Base-by-base conservation (phyloP, 2,888 invertebrate genomes). In the Pteria penguin region DNA sequence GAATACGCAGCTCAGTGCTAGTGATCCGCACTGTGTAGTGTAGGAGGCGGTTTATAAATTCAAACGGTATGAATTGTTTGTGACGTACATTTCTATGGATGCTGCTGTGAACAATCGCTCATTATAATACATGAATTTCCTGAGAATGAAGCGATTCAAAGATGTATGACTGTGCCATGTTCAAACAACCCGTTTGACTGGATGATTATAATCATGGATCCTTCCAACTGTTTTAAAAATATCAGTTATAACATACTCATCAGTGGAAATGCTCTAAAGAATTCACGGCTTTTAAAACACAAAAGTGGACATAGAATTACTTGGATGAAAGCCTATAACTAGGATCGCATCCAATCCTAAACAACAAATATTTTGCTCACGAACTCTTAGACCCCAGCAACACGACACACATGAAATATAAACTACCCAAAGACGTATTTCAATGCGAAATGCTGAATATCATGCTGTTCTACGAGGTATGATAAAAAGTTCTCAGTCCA, bases 41-140 rank as follows among this genome's bases (percentile, higher is more conserved):
- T 78, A 75, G 80, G 54, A 71, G 52, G 80, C 80, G 24, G 75
- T 80, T 1, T 72, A 72, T 54, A 36, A 60, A 63, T 36, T 78
- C 0, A 45, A 66, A 31, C 63, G 70, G 57, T 78, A 55, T 73
- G 73, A 72, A 4, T 80, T 80, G 33, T 57, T 29, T 26, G 26
- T 54, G 22, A 4, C 69, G 2, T 78, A 71, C 63, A 73, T 72
- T 14, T 75, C 76, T 60, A 72, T 78, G 70, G 75, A 80, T 67
- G 76, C 78, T 11, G 78, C 81, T 18, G 67, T 66, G 14, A 36
- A 62, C 11, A 83, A 83, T 57, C 61, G 81, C 45, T 62, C 68
- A 8, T 79, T 79, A 29, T 60, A 75, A 8, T 72, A 78, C 27
- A 66, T 70, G 18, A 65, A 80, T 55, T n/a, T 67, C 1, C 27